Percentiles rank a stretch among this genome's conserved stretches.
phyloP scores from a whole-genome alignment of 2,888 invertebrate genomes.

The Globia sparganii region DNA sequence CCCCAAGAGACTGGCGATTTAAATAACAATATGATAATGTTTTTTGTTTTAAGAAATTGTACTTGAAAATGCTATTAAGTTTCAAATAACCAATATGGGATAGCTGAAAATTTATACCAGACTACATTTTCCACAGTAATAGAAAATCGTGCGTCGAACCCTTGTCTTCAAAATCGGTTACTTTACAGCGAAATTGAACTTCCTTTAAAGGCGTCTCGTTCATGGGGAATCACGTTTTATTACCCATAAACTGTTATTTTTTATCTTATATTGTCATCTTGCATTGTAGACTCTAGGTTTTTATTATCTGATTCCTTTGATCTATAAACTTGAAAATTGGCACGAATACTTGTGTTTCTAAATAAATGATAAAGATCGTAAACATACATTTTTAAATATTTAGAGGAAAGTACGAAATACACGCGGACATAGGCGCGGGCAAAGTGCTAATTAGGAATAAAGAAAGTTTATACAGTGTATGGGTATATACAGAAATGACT shows the following conservation, averaged over 20 bases:
- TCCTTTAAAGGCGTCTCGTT: slow-evolving; percentile 42
- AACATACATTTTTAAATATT: no score
- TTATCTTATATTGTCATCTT: slow-evolving; percentile 32
- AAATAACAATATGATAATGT: neutral
- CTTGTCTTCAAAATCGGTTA: neutral
- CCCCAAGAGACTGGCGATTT: neutral
- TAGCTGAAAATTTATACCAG: neutral
- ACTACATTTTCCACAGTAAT: slow-evolving; percentile 1
- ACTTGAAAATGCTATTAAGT: neutral
- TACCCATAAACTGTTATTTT: slow-evolving; percentile 56
- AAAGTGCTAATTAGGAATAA: no score
- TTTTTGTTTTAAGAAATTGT: neutral
- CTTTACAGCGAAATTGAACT: slow-evolving; percentile 35
- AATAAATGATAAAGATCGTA: no score
- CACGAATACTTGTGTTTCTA: no score
- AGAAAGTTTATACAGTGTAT: neutral
- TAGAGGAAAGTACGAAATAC: no score
- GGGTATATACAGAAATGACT: neutral
- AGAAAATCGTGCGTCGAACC: slow-evolving; percentile 23
- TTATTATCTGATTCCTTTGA: no score
- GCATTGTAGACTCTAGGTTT: slow-evolving; percentile 29
- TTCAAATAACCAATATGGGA: no score
- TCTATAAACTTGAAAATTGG: no score
- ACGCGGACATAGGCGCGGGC: no score
- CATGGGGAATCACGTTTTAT: slow-evolving; percentile 59